Evolutionary conservation across 1,140 invertebrate genomes (phyloP).

Genomic region (Tetraneura akinire): DNA sequence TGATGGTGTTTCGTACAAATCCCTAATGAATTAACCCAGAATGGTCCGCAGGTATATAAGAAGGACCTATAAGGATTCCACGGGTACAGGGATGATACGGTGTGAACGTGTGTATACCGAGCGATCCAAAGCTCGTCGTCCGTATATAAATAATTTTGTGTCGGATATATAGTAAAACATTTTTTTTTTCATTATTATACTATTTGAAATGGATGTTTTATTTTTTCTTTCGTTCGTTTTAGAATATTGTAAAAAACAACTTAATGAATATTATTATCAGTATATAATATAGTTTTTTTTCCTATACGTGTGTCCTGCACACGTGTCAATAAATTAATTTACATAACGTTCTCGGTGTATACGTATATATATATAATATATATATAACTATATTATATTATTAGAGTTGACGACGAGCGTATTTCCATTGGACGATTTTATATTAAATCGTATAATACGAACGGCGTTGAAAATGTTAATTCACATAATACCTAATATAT

Average conservation of each 20-base stretch:
- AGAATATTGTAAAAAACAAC: background rate
- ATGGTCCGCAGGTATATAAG: constrained; percentile 32
- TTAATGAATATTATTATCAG: background rate
- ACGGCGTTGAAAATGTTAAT: constrained; percentile 15
- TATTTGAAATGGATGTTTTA: no score
- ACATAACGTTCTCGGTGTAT: background rate
- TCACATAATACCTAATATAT: no score
- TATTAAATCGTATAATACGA: background rate
- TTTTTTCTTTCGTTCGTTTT: background rate
- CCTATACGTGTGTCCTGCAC: background rate
- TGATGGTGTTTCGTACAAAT: constrained; percentile 13
- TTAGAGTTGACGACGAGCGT: constrained; percentile 1
- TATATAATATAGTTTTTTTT: background rate
- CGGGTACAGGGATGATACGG: no score
- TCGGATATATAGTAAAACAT: no score
- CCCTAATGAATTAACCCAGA: constrained; percentile 50
- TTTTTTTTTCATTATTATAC: no score
- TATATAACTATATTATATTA: no score
- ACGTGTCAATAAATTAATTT: background rate
- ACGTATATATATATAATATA: background rate
- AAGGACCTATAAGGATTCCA: background rate
- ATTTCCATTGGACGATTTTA: background rate
- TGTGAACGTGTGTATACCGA: background rate
- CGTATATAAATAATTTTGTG: background rate
- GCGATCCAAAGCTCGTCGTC: background rate